A percentile compares a stretch with the other conserved stretches of the same genome.
phyloP scores from a whole-genome alignment of 1,140 invertebrate species.

The Euura saliciscinereae region DNA sequence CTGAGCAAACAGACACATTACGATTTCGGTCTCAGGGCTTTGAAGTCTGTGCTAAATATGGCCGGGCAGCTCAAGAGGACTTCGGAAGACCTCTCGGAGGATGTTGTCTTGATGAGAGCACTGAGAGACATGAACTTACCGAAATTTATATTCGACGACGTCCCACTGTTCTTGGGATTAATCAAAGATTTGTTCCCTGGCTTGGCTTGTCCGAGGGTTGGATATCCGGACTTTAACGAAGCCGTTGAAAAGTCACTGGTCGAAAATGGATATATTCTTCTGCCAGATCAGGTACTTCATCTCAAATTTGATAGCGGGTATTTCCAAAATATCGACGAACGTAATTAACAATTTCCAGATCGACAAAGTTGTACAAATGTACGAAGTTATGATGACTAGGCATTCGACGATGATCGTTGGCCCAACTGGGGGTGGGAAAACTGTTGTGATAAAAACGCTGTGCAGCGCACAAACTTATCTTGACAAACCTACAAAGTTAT shows the following conservation, averaged over 20 bases:
- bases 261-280: conserved; percentile 72
- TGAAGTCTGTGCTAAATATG: conserved; percentile 89
- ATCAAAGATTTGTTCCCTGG: conserved; percentile 90
- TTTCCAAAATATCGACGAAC: conserved; percentile 13
- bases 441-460: conserved; percentile 82
- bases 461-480: conserved; percentile 76
- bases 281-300: conserved; percentile 74
- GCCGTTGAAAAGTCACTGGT: conserved; percentile 73
- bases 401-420: conserved; percentile 92
- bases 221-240: conserved; percentile 84
- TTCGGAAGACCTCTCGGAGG: conserved; percentile 77
- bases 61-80: conserved; percentile 83
- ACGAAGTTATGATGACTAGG: conserved; percentile 92
- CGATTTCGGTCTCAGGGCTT: conserved; percentile 88
- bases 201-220: conserved; percentile 82
- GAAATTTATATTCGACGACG: conserved; percentile 90
- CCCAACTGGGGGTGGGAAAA: conserved; percentile 90
- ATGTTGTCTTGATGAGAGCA: conserved; percentile 86
- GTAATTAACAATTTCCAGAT: conserved; percentile 60
- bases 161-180: conserved; percentile 85
- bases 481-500: conserved; percentile 77
- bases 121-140: conserved; percentile 90
- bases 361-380: conserved; percentile 88
- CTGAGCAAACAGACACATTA: conserved; percentile 93
- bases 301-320: conserved; percentile 22